Conservation (phyloP, 2,797 vertebrate genomes). For the Protosalanx chinensis region DNA sequence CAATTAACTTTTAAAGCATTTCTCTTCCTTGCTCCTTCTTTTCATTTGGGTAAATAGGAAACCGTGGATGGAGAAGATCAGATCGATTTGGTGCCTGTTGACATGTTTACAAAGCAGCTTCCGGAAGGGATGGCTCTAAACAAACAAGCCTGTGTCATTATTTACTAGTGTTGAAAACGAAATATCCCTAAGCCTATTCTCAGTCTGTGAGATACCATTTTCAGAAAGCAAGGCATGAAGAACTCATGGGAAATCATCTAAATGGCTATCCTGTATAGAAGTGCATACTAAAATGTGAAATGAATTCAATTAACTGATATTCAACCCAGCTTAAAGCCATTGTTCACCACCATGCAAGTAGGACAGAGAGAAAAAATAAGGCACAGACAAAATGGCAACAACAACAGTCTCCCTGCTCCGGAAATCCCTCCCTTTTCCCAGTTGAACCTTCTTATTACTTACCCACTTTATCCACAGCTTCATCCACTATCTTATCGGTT, state of each 20-base stretch:
- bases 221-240: background rate
- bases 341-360: background rate
- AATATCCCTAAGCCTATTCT: background rate
- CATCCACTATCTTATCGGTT: constrained; percentile 34
- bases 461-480: constrained; percentile 51
- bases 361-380: background rate
- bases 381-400: background rate
- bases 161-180: constrained; percentile 7
- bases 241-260: background rate
- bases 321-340: background rate
- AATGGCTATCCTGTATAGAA: background rate
- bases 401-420: too few relatives aligned
- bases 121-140: background rate
- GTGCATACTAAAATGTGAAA: background rate
- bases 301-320: background rate
- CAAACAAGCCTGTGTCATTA: background rate
- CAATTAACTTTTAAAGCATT: background rate
- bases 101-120: background rate
- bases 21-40: background rate
- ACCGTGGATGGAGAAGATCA: background rate
- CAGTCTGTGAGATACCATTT: background rate
- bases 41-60: background rate
- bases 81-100: background rate
- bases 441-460: constrained; percentile 16
- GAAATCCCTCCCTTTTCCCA: background rate